These are phyloP conservation scores for Erpobdella octoculata DNA, from an alignment of 2,888 invertebrate genomes.

Conservation along the genomic window DNA sequence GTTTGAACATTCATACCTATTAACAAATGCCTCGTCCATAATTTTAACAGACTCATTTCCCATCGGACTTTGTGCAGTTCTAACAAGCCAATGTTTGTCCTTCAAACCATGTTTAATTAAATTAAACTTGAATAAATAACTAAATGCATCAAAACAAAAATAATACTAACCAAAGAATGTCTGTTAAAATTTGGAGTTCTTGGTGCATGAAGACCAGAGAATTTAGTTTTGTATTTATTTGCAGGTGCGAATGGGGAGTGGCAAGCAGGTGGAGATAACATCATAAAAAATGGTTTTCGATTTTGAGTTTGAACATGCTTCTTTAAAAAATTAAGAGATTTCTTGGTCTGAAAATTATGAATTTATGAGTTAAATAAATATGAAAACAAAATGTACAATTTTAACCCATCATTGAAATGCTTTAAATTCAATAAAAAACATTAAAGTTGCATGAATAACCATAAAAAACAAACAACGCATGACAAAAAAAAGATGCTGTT, in stretches of 20 bases:
- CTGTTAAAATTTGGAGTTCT: slow-evolving; percentile 62
- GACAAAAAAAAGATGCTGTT: background rate
- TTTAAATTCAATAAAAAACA: too few relatives aligned
- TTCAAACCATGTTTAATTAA: background rate
- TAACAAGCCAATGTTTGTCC: slow-evolving; percentile 31
- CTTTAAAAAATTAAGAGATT: slow-evolving; percentile 45
- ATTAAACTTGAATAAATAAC: background rate
- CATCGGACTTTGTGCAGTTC: slow-evolving; percentile 55
- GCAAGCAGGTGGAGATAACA: slow-evolving; percentile 76
- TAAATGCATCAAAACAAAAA: background rate
- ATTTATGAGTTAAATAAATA: background rate
- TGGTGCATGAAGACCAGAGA: slow-evolving; percentile 59
- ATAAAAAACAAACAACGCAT: background rate
- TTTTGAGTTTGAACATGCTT: background rate
- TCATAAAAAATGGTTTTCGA: slow-evolving; percentile 67
- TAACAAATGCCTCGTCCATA: slow-evolving; percentile 66
- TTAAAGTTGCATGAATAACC: too few relatives aligned
- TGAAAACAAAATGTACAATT: background rate
- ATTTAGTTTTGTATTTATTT: slow-evolving; percentile 62
- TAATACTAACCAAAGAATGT: slow-evolving; percentile 41
- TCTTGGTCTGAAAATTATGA: slow-evolving; percentile 41
- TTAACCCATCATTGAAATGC: too few relatives aligned
- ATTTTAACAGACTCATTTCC: slow-evolving; percentile 58
- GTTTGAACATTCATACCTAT: slow-evolving; percentile 53
- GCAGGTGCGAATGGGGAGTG: slow-evolving; percentile 81